These are phyloP conservation scores for Aleiodes testaceus DNA, from an alignment of 2,888 invertebrate genomes.

Conservation along the genomic window DNA sequence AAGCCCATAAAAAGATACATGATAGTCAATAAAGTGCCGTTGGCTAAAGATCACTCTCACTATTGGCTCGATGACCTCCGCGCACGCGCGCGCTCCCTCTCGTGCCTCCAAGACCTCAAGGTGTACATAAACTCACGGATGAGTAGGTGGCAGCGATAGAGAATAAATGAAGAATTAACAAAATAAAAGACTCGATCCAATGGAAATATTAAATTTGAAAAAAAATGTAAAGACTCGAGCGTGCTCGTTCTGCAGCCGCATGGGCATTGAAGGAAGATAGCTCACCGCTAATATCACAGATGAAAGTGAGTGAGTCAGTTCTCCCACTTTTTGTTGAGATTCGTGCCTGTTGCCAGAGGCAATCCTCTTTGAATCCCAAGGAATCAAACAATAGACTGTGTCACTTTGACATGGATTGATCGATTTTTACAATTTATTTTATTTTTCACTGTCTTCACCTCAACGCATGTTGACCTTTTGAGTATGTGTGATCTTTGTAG, in stretches of 20 bases:
- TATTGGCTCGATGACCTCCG: conserved; percentile 36
- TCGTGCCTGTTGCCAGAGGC: not conserved
- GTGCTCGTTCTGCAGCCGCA: not conserved
- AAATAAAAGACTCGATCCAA: not conserved
- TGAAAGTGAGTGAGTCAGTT: conserved; percentile 57
- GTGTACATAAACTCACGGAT: not conserved
- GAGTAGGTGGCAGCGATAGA: conserved; percentile 9
- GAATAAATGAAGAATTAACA: not conserved
- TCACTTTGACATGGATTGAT: conserved; percentile 16
- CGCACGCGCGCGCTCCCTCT: not conserved
- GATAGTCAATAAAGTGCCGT: conserved; percentile 34
- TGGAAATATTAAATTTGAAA: conserved; percentile 2
- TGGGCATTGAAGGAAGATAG: not conserved
- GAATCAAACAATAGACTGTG: not conserved
- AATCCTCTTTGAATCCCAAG: not conserved
- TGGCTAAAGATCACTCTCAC: conserved; percentile 52
- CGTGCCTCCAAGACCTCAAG: conserved; percentile 19
- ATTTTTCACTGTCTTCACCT: not conserved
- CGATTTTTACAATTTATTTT: conserved; percentile 2
- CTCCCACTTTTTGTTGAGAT: not conserved
- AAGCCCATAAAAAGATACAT: not conserved
- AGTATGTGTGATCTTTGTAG: not conserved
- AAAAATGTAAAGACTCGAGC: not conserved
- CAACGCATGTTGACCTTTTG: not conserved
- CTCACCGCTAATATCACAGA: conserved; percentile 55